These are phyloP conservation scores for Chelonoidis abingdonii DNA, from an alignment of 2,113 vertebrate genomes.

Conservation along the genomic window DNA sequence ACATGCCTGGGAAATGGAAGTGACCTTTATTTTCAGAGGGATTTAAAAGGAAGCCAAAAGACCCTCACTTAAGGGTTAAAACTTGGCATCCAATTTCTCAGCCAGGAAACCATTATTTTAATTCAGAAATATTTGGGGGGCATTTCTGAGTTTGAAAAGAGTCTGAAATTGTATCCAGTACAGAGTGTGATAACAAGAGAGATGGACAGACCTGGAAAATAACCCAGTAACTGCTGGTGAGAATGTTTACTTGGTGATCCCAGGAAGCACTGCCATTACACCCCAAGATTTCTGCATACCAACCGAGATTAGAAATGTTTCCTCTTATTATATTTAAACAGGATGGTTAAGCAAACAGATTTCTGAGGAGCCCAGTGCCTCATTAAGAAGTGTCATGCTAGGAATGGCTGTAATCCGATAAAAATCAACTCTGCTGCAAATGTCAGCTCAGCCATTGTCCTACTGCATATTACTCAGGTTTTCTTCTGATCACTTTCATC, in stretches of 20 bases:
- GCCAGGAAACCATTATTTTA: background rate
- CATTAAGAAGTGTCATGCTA: slow-evolving; percentile 10
- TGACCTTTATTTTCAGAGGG: background rate
- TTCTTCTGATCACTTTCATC: background rate
- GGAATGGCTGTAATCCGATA: slow-evolving; percentile 22
- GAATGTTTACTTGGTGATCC: background rate
- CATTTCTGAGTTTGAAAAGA: background rate
- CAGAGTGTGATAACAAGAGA: background rate
- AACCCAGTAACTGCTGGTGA: background rate
- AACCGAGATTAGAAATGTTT: slow-evolving; percentile 18
- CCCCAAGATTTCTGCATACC: background rate
- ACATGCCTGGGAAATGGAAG: background rate
- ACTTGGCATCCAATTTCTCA: background rate
- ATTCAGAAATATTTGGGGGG: rapidly evolving
- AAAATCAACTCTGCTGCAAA: slow-evolving; percentile 14
- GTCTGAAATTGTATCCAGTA: background rate
- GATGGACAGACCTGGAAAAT: background rate
- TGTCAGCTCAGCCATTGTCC: slow-evolving; percentile 8
- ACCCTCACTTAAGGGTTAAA: background rate
- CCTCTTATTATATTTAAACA: background rate
- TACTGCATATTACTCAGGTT: background rate
- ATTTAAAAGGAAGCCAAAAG: background rate
- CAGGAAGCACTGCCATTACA: background rate
- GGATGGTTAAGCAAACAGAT: background rate
- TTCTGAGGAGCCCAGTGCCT: background rate